Evolutionary conservation across 2,797 vertebrate species (phyloP), one percentile per base, ranked within the genome.

Genomic region (Sarcophilus harrisii): DNA sequence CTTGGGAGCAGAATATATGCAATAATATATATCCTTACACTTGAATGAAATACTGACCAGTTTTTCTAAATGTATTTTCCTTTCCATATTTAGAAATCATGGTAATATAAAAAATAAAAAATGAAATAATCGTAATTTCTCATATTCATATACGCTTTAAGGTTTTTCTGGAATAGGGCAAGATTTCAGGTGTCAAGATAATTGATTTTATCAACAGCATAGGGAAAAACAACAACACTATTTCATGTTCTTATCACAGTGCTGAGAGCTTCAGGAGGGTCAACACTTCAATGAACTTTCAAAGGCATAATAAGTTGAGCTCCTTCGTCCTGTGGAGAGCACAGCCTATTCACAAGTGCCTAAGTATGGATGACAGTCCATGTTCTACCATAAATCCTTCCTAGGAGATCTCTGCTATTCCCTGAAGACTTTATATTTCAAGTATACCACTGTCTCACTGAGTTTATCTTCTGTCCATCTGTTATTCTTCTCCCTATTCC

Each of bases 161-260:
- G 97, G 97, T 97, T 97, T 97, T 97, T 98, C 97, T 97, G 96
- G 97, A 97, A 94, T 91, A 95, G 95, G 92, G 91, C 89, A 54
- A 73, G 92, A 96, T 96, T 97, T 96, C 96, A 94, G 90, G 87
- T 89, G 92, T 95, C 96, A 96, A 96, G 97, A 96, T 91, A 98
- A 92, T 98, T 97, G 98, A 96, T 98, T 97, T 98, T 98, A 98
- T 98, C 95, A 90, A 90, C 93, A 95, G 11, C 29, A 30, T 62
- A 62, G 10, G 21, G 58, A 24, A 6, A 32, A 32, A 62, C 29
- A 94, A 96, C 97, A 96, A 11, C 9, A 55, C 97, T 98, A 54
- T 96, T 97, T 95, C 94, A 94, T 96, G 73, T 98, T 97, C 96
- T 97, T 94, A 90, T 94, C 96, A 98, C 96, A 98, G 98, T 98